A percentile compares a stretch with the other conserved stretches of the same genome.
Conservation (phyloP, 2,888 invertebrate species). For the Lypha dubia region DNA sequence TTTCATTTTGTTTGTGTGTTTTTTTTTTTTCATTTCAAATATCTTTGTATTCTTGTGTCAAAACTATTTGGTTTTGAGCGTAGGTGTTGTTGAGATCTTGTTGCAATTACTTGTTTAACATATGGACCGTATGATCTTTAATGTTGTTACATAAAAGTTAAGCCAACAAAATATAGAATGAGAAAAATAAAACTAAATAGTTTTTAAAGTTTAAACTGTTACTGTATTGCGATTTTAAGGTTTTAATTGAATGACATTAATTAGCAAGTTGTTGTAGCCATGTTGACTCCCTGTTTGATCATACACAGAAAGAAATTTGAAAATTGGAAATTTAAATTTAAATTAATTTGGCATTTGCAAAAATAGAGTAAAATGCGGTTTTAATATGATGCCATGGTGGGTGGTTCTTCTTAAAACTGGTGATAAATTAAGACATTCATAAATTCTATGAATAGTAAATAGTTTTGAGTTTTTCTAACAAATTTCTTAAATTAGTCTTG, state of each 20-base stretch:
- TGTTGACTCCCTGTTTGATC: background rate
- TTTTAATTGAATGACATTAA: constrained; percentile 21
- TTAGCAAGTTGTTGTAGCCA: constrained; percentile 37
- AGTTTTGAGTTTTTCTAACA: no score
- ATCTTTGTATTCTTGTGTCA: constrained; percentile 21
- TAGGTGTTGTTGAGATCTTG: constrained; percentile 65
- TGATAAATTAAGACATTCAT: no score
- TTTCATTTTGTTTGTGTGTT: no score
- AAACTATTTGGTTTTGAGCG: constrained; percentile 40
- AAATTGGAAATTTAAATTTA: no score
- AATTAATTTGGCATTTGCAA: no score
- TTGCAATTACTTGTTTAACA: constrained; percentile 67
- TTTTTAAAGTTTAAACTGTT: constrained; percentile 26
- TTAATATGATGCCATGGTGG: no score
- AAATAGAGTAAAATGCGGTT: no score
- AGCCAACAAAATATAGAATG: constrained; percentile 10
- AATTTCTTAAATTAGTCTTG: no score
- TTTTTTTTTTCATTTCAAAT: constrained; percentile 23
- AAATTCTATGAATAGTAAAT: no score
- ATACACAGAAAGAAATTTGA: constrained; percentile 3
- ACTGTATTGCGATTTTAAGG: constrained; percentile 8
- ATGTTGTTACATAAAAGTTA: constrained; percentile 46
- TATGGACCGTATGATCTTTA: constrained; percentile 58
- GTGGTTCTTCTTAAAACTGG: no score
- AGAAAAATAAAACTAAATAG: background rate